Evolutionary conservation across 1,140 invertebrate species (phyloP).

Genomic region (Formica selysi): DNA sequence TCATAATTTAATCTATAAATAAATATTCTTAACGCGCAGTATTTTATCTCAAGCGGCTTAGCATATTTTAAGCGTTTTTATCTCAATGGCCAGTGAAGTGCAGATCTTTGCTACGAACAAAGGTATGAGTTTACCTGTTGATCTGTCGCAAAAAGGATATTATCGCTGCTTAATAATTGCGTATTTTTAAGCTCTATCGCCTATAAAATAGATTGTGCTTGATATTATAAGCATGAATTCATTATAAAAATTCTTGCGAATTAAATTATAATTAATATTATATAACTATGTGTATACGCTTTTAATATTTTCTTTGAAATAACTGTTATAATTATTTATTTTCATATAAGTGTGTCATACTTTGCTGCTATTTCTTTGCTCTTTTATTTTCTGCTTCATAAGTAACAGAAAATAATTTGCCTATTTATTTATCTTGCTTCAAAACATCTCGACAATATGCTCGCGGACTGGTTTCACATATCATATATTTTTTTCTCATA

Average conservation of each 20-base stretch:
- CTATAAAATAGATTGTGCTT: constrained; percentile 18
- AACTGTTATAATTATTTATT: background rate
- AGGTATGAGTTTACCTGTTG: constrained; percentile 61
- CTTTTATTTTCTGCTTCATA: background rate
- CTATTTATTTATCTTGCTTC: background rate
- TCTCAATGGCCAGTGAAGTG: constrained; percentile 55
- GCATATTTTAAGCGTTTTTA: constrained; percentile 46
- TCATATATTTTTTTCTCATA: background rate
- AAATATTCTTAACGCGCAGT: constrained; percentile 44
- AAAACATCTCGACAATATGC: background rate
- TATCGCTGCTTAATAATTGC: constrained; percentile 33
- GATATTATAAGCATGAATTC: background rate
- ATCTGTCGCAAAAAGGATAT: constrained; percentile 37
- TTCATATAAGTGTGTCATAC: background rate
- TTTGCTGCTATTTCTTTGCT: background rate
- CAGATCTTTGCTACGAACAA: constrained; percentile 37
- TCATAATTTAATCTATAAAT: constrained; percentile 32
- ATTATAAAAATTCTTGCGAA: background rate
- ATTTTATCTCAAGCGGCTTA: constrained; percentile 56
- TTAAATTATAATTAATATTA: constrained; percentile 27
- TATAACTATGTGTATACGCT: background rate
- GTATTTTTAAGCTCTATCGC: constrained; percentile 37
- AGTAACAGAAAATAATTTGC: constrained; percentile 14
- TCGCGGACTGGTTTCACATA: background rate
- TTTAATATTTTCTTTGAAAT: background rate